Evolutionary conservation across 2,797 vertebrate genomes (phyloP).

Genomic region (Galaxias olidus): DNA sequence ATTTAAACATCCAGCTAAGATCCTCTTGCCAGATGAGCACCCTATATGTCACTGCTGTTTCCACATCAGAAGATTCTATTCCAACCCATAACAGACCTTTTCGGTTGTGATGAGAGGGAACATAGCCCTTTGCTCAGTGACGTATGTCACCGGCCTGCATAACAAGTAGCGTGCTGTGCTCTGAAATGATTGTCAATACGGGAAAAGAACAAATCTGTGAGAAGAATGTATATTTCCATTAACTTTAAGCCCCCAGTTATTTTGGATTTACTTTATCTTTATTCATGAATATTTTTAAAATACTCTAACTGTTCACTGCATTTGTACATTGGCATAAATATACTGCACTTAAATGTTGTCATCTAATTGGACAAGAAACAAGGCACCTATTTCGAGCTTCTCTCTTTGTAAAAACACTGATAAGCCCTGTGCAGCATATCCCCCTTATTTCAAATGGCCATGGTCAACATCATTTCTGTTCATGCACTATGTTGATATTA

Average conservation of each 20-base stretch:
- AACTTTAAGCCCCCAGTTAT: too few species aligned
- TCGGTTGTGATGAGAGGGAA: slow-evolving; percentile 3
- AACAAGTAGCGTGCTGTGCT: slow-evolving; percentile 32
- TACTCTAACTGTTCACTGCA: too few species aligned
- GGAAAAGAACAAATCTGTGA: slow-evolving; percentile 5
- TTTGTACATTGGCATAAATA: too few species aligned
- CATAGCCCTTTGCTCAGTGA: slow-evolving; percentile 17
- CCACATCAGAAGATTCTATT: not conserved
- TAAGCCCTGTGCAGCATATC: slow-evolving; percentile 32
- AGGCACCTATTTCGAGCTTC: slow-evolving; percentile 24
- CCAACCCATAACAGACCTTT: slow-evolving; percentile 7
- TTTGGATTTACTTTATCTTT: too few species aligned
- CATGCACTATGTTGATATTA: slow-evolving; percentile 25
- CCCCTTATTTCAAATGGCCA: slow-evolving; percentile 14
- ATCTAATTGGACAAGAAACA: slow-evolving; percentile 1
- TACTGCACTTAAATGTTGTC: not conserved
- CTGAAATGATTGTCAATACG: slow-evolving; percentile 47
- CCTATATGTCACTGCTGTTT: not conserved
- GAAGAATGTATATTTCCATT: not conserved
- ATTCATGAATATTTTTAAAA: too few species aligned
- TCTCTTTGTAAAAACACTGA: slow-evolving; percentile 45
- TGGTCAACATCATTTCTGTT: slow-evolving; percentile 48
- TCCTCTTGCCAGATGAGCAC: too few species aligned
- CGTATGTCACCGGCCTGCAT: slow-evolving; percentile 39
- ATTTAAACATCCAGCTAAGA: too few species aligned